Conservation (phyloP, 2,113 vertebrate species). For the Macaca mulatta region DNA sequence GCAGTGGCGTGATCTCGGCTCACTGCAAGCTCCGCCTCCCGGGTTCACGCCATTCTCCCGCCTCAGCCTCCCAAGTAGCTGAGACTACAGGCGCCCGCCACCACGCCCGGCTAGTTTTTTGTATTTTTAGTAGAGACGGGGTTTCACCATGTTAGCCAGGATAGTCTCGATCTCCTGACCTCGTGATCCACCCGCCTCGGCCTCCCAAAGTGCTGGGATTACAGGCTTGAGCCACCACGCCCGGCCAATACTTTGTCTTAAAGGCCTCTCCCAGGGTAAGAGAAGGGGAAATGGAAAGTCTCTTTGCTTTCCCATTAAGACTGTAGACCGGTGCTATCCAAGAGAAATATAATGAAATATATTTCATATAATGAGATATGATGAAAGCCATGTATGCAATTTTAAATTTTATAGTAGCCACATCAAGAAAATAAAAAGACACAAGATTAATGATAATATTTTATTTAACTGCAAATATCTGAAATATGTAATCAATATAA, state of each 20-base stretch:
- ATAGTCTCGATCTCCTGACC: too few species aligned
- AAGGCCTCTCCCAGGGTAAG: neutral
- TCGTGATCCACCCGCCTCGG: too few species aligned
- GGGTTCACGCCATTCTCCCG: too few species aligned
- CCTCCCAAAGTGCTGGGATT: too few species aligned
- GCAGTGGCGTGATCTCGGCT: too few species aligned
- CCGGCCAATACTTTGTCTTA: neutral
- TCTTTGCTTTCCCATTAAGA: neutral
- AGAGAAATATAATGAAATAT: neutral
- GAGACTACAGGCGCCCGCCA: too few species aligned
- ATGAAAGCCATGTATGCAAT: neutral
- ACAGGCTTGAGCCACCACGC: too few species aligned
- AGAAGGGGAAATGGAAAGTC: neutral
- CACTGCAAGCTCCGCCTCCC: too few species aligned
- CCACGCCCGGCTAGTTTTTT: too few species aligned
- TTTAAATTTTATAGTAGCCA: neutral
- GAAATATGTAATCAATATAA: neutral
- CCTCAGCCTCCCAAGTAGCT: too few species aligned
- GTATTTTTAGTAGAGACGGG: too few species aligned
- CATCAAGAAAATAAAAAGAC: constrained; percentile 14
- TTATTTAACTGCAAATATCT: neutral
- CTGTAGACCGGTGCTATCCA: neutral
- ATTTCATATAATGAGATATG: neutral
- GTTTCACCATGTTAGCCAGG: too few species aligned
- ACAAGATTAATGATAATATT: neutral